Percentiles rank a stretch among this genome's conserved stretches.
These are phyloP conservation scores for Todiramphus saurophagus DNA, from an alignment of 2,113 vertebrate species.

Conservation along the genomic window DNA sequence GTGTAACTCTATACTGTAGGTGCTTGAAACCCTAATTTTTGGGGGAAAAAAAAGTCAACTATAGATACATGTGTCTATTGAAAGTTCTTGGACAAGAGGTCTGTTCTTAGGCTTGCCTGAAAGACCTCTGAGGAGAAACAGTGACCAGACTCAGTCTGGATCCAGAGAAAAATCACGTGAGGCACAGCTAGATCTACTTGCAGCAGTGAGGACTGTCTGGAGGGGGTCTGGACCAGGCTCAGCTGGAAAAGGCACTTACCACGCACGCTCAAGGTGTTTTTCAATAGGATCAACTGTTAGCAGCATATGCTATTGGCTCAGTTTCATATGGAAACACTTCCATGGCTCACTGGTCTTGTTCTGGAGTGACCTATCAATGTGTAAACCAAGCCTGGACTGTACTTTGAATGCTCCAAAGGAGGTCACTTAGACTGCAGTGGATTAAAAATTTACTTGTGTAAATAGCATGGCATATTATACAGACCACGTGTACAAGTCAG, in stretches of 20 bases:
- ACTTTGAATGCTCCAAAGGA: conserved; percentile 54
- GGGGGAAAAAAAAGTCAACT: background rate
- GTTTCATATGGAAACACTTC: background rate
- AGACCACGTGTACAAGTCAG: background rate
- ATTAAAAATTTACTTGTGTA: conserved; percentile 38
- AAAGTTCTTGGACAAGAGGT: background rate
- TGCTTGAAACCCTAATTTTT: background rate
- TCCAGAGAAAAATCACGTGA: background rate
- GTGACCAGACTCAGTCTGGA: background rate
- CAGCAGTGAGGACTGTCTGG: background rate
- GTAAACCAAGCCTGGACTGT: conserved; percentile 38
- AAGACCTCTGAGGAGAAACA: background rate
- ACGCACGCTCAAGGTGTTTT: background rate
- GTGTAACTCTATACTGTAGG: background rate
- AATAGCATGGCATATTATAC: background rate
- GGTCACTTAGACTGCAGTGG: conserved; percentile 36
- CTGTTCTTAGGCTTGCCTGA: background rate
- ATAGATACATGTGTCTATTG: background rate
- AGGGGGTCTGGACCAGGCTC: background rate
- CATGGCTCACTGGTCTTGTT: background rate
- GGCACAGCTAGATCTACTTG: background rate
- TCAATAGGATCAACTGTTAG: background rate
- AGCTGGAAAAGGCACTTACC: background rate
- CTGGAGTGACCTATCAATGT: conserved; percentile 45
- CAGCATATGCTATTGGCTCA: background rate